Conservation (phyloP, 2,888 invertebrate species). For the Tribolium freemani region DNA sequence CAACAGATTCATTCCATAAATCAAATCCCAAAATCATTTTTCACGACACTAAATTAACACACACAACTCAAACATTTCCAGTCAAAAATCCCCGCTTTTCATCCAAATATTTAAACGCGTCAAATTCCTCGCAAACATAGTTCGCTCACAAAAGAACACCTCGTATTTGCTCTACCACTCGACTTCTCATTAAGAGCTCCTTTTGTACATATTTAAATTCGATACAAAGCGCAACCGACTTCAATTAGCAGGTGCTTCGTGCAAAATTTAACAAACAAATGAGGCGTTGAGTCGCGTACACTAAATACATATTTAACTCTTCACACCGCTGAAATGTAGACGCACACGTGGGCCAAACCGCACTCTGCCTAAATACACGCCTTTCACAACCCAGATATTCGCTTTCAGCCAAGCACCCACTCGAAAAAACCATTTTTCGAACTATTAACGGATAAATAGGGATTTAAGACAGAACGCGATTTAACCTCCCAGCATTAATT, state of each 20-base stretch:
- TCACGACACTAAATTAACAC: background rate
- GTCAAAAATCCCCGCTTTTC: background rate
- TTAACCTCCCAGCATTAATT: background rate
- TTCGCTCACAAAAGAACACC: background rate
- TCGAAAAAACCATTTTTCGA: background rate
- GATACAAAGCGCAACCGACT: conserved; percentile 20
- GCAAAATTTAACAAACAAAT: conserved; percentile 32
- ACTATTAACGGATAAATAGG: too few relatives aligned
- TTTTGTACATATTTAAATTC: conserved; percentile 33
- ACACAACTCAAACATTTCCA: background rate
- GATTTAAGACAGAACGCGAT: background rate
- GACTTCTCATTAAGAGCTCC: conserved; percentile 8
- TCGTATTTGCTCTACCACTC: conserved; percentile 13
- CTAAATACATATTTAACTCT: conserved; percentile 33
- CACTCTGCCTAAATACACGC: too few relatives aligned
- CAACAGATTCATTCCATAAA: conserved; percentile 28
- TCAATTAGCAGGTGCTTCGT: conserved; percentile 32
- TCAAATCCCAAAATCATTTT: conserved; percentile 21
- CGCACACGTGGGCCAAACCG: conserved; percentile 16
- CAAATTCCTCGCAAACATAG: background rate
- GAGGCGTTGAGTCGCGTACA: conserved; percentile 11
- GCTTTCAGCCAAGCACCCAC: background rate
- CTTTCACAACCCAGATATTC: background rate
- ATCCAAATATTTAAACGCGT: conserved; percentile 1
- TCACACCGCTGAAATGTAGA: conserved; percentile 29